Evolutionary conservation across 2,797 vertebrate genomes (phyloP), one percentile per base, ranked within the genome.

Genomic region (Pelobates cultripes): DNA sequence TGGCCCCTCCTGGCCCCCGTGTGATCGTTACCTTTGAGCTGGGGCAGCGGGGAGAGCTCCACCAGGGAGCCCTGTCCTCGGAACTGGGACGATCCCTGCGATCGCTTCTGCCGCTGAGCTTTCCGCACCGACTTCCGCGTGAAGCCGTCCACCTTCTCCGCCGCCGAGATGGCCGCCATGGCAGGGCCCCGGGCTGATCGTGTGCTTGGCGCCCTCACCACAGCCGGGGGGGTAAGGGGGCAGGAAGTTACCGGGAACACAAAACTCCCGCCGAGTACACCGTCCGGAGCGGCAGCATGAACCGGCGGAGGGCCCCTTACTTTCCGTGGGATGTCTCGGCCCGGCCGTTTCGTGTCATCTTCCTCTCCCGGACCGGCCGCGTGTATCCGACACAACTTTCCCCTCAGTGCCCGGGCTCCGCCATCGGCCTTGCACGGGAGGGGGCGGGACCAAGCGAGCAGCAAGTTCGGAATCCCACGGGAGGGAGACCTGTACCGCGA

Each of bases 141-240:
- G 89, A 99, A 99, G 71, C 98, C 98, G 86, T 99, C 97, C 95
- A 98, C 98, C 93, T 99, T 99, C 94, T 99, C 98, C 85, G 97
- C 91, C 85, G 97, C 97, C 43, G 97, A 96, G 91, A 99, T 96
- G 91, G 96, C 94, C 92, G 96, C 95, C 95, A 99, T 97, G 88
- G 92, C 57, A 43, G 1, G 17, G 40, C 61, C 6, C n/a, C 61
- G n/a, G 4, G 61, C 61, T 64, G 61, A 7, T 60, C 14, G 3
- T 51, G 47, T 10, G 55, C 10, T 12, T 4, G 55, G 55, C 55
- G 4, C 55, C 55, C 55, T 57, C 55, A 57, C 10, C 4, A 7
- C 10, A 12, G 14, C 55, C 55, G 9, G 13, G 13, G 53, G 47
- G 41, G 28, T 28, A 28, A 28, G 28, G 12, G 5, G 4, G 45